phyloP scores from a whole-genome alignment of 2,888 invertebrate species.

The Slavum lentiscoides region DNA sequence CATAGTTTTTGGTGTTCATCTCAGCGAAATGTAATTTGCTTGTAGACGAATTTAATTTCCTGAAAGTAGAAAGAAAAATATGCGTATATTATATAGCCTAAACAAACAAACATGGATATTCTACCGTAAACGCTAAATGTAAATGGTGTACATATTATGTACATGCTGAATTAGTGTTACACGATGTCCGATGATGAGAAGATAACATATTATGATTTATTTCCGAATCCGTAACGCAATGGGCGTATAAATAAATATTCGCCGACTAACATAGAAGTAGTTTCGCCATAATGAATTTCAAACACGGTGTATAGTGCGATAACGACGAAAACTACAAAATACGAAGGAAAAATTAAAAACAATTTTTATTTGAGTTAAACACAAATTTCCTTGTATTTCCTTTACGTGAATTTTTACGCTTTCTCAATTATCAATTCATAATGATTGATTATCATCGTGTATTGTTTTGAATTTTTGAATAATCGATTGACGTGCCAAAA shows the following conservation, averaged over 20 bases:
- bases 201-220: conserved; percentile 4
- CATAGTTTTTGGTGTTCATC: no score
- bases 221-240: not conserved
- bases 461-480: conserved; percentile 28
- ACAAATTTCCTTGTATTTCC: not conserved
- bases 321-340: not conserved
- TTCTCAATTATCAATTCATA: not conserved
- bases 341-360: not conserved
- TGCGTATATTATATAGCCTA: no score
- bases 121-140: not conserved
- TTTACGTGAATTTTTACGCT: conserved; percentile 24
- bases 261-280: not conserved
- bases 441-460: conserved; percentile 19
- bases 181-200: not conserved
- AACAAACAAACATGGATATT: not conserved
- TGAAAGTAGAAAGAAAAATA: not conserved
- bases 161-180: not conserved
- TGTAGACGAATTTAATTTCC: not conserved
- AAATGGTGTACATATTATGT: no score
- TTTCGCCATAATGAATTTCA: not conserved
- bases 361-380: conserved; percentile 7
- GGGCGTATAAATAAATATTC: conserved; percentile 4
- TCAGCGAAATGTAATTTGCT: not conserved
- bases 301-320: not conserved
- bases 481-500: conserved; percentile 24